These are phyloP conservation scores for Drosophila hawaiiensis DNA, from an alignment of 2,888 invertebrate species.

Conservation along the genomic window DNA sequence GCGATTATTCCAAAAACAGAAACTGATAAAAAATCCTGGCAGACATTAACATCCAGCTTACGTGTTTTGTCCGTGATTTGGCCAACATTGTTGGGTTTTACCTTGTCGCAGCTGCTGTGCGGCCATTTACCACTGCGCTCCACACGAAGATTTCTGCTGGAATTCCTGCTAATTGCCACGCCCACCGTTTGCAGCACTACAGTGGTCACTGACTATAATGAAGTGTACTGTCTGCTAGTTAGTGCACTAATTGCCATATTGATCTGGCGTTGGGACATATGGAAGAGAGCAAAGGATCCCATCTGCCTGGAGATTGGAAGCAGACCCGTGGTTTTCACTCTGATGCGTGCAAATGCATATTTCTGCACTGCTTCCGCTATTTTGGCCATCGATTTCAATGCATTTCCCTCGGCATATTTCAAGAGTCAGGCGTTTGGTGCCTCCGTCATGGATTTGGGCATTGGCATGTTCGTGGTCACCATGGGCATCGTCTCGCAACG, in stretches of 20 bases:
- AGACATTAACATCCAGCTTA: slow-evolving; percentile 53
- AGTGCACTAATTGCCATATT: slow-evolving; percentile 3
- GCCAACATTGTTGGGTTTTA: slow-evolving; percentile 64
- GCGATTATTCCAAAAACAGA: background rate
- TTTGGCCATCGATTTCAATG: slow-evolving; percentile 96
- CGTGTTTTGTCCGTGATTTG: slow-evolving; percentile 63
- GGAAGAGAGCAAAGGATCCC: background rate
- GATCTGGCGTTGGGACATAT: slow-evolving; percentile 50
- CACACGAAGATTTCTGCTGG: slow-evolving; percentile 84
- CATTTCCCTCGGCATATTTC: slow-evolving; percentile 93
- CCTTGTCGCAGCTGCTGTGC: slow-evolving; percentile 57
- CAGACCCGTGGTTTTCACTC: slow-evolving; percentile 87
- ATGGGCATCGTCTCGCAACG: slow-evolving; percentile 91
- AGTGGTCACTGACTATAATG: slow-evolving; percentile 84
- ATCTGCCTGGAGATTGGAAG: slow-evolving; percentile 54
- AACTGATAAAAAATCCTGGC: slow-evolving; percentile 48
- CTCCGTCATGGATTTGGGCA: slow-evolving; percentile 98
- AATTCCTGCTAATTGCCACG: slow-evolving; percentile 87
- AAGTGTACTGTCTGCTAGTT: slow-evolving; percentile 17
- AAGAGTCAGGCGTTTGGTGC: slow-evolving; percentile 95
- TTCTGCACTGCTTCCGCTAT: slow-evolving; percentile 93
- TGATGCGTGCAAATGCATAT: slow-evolving; percentile 89
- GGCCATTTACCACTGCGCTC: slow-evolving; percentile 39
- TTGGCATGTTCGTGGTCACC: slow-evolving; percentile 93
- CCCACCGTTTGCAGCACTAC: slow-evolving; percentile 87